Base-by-base conservation (phyloP, 1,140 invertebrate genomes). In the Lepidotrigona ventralis region DNA sequence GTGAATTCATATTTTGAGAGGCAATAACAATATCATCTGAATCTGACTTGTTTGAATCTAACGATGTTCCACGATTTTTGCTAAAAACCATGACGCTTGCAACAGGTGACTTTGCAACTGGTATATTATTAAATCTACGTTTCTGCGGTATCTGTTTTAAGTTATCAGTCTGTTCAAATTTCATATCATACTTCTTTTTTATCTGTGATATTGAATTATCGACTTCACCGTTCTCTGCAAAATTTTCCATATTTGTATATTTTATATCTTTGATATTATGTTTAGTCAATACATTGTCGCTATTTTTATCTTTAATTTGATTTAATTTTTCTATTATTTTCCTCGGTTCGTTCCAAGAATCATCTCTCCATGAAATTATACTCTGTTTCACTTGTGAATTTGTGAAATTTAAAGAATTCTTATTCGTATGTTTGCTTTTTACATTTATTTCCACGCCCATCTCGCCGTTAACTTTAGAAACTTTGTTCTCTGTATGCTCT, bases 31-130 rank as follows among this genome's bases (percentile, higher is more conserved):
- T 75, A 29, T 92, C 91, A 9, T 93, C 92, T 21, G 89, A 91
- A 73, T 92, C 92, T 0, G 92, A 92, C 78, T 90, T 90, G 19
- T 90, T 91, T 1, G 89, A 92, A 51, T 88, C 89, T 29, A 85
- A 53, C 5, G 91, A 89, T 46, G 73, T 60, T 73, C 60, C 85
- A 1, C 83, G 79, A 51, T 74, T 83, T 4, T 82, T 69, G 17
- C 46, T 86, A 8, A 84, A 89, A 64, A 80, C 85, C 11, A 88
- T 73, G n/a, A 91, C 46, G 56, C 85, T 88, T 9, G 85, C 81
- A 14, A 92, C 79, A 0, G 91, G 90, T 9, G 91, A 90, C 74
- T 86, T 84, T 56, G 83, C 68, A n/a, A 68, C 26, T 4, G 51
- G 17, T 73, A 33, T 9, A 68, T 89, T 73, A 26, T 70, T 56